Conservation (phyloP, 2,797 vertebrate species). For the Parambassis ranga region DNA sequence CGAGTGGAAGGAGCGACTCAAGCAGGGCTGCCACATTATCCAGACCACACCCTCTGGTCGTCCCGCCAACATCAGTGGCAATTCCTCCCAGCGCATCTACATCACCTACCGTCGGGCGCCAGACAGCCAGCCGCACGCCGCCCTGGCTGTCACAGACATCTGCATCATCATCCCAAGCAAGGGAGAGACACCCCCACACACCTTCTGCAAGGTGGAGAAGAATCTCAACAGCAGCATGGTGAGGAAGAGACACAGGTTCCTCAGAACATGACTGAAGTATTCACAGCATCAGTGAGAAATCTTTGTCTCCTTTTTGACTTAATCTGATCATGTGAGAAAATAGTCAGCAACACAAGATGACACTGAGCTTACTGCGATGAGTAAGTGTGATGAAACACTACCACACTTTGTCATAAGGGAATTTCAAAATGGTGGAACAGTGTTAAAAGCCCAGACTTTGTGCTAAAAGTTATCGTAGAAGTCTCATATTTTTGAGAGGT, state of each 20-base stretch:
- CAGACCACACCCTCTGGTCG: conserved; percentile 89
- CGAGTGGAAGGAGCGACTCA: conserved; percentile 95
- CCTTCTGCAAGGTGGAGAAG: conserved; percentile 95
- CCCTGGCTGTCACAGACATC: conserved; percentile 91
- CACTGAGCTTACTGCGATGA: background rate
- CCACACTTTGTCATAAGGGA: background rate
- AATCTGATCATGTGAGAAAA: background rate
- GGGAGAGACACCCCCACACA: conserved; percentile 91
- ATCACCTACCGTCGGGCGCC: conserved; percentile 90
- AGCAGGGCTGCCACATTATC: conserved; percentile 92
- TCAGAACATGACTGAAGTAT: no score
- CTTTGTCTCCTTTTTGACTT: no score
- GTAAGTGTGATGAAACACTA: background rate
- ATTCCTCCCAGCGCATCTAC: conserved; percentile 90
- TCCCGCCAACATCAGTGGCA: conserved; percentile 89
- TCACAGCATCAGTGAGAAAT: no score
- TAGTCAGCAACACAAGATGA: background rate
- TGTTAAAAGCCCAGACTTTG: no score
- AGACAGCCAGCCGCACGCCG: conserved; percentile 86
- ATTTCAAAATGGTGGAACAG: background rate
- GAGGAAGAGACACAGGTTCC: no score
- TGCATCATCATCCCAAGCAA: conserved; percentile 95
- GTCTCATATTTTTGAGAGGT: no score
- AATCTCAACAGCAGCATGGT: conserved; percentile 96
- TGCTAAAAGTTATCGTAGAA: background rate